Evolutionary conservation across 2,797 vertebrate genomes (phyloP), one percentile per base, ranked within the genome.

Genomic region (Hippoglossus hippoglossus): DNA sequence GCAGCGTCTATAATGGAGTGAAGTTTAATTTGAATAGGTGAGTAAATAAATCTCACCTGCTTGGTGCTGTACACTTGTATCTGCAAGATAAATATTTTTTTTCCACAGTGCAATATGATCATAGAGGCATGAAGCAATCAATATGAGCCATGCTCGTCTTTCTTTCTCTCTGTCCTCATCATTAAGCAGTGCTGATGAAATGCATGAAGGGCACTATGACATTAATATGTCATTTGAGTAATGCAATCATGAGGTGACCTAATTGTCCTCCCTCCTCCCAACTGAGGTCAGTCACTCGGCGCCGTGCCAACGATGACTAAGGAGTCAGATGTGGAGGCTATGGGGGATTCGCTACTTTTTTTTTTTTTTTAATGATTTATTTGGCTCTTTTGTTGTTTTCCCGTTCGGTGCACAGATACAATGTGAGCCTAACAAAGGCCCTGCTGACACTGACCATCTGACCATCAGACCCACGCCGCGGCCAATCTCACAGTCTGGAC

Each of bases 381-480:
- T 91, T 91, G 73, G 82, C 71, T 80, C 84, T 89, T 89, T 87
- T 92, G 88, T 88, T 89, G 73, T 93, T 94, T 93, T 92, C 91
- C 91, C 77, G 86, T 91, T 88, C 89, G 87, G 49, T 87, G 89
- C 90, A 91, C 91, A 88, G 68, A 90, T 89, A 93, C 92, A 93
- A 94, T 92, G 87, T 57, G 65, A 81, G 68, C 57, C 16, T 56
- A 87, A 93, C 93, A 93, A 94, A 94, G 82, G 88, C 73, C 77
- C 78, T 79, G 88, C 90, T 93, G 91, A 91, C 90, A 90, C 90
- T 91, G 90, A 90, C 93, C 89, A 89, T 91, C 90, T 89, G 91
- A 92, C 92, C 90, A 61, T 79, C 84, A 73, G 84, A 89, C 84
- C 81, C 82, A 90, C 77, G 78, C 89, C 68, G 77, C 79, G 74